Evolutionary conservation across 1,140 invertebrate species (phyloP).

Genomic region (Akabosia matsudoensis): DNA sequence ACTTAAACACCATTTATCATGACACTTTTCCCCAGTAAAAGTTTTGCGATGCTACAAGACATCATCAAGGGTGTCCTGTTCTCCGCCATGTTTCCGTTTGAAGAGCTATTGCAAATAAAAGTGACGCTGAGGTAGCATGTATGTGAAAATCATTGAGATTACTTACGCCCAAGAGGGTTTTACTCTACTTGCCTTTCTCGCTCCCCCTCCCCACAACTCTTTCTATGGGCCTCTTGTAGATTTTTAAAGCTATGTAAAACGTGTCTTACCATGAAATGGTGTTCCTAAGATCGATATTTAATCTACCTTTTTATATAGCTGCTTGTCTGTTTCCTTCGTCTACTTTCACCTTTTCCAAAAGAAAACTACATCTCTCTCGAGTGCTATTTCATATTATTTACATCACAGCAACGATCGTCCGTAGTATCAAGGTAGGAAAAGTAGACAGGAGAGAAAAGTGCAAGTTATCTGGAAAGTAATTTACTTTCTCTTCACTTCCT

Average conservation of each 20-base stretch:
- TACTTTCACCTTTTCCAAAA: not conserved
- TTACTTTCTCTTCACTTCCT: not conserved
- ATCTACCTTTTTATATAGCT: not conserved
- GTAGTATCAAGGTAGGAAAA: no score
- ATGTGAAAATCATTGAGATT: constrained; percentile 19
- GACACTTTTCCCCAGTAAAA: not conserved
- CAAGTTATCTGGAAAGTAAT: not conserved
- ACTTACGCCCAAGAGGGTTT: not conserved
- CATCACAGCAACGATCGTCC: not conserved
- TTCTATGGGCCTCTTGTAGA: no score
- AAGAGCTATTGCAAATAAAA: constrained; percentile 1
- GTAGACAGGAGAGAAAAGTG: not conserved
- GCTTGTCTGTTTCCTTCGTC: not conserved
- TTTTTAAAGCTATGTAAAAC: no score
- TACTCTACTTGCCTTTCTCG: not conserved
- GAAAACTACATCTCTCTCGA: not conserved
- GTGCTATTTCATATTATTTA: constrained; percentile 7
- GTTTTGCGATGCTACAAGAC: not conserved
- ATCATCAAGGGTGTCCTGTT: no score
- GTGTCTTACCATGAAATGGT: no score
- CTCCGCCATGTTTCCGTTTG: constrained; percentile 2
- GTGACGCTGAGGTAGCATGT: not conserved
- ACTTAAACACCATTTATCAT: not conserved
- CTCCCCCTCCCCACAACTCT: not conserved
- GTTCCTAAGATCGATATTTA: constrained; percentile 21